A percentile compares a stretch with the other conserved stretches of the same genome.
phyloP scores from a whole-genome alignment of 2,797 vertebrate genomes.

The Smutsia temminckii region DNA sequence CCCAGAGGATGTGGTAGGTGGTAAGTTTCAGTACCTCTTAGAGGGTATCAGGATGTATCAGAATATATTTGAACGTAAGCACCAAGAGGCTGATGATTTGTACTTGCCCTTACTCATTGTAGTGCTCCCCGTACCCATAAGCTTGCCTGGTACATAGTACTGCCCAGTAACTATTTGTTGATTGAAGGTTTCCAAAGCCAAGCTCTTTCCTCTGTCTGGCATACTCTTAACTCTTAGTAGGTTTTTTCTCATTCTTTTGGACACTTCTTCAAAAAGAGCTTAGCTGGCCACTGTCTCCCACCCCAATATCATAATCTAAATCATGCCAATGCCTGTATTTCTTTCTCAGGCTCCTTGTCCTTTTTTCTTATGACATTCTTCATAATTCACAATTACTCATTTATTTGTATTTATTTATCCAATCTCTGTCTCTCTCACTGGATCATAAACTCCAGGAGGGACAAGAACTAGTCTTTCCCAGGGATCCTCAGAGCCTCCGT shows the following conservation, averaged over 20 bases:
- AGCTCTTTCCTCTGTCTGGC: background rate
- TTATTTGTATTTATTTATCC: background rate
- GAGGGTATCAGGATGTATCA: background rate
- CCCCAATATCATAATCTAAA: background rate
- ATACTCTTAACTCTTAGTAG: background rate
- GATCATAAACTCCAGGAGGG: background rate
- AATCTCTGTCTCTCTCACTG: background rate
- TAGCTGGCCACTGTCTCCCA: background rate
- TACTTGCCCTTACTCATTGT: background rate
- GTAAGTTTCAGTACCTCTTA: background rate
- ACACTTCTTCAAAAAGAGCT: background rate
- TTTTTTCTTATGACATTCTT: background rate
- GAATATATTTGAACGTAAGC: background rate
- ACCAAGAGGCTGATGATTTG: background rate
- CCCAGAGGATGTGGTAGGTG: background rate
- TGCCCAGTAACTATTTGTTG: background rate
- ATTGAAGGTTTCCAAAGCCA: background rate
- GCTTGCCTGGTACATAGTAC: background rate
- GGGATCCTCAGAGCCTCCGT: fast-evolving
- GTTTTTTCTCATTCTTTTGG: background rate
- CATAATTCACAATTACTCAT: background rate
- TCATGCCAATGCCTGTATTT: background rate
- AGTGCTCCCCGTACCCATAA: background rate
- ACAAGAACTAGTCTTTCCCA: background rate
- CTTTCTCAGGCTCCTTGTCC: background rate